A percentile compares a stretch with the other conserved stretches of the same genome.
These are phyloP conservation scores for Macroteleia sp. DNA, from an alignment of 2,888 invertebrate species.

Conservation along the genomic window DNA sequence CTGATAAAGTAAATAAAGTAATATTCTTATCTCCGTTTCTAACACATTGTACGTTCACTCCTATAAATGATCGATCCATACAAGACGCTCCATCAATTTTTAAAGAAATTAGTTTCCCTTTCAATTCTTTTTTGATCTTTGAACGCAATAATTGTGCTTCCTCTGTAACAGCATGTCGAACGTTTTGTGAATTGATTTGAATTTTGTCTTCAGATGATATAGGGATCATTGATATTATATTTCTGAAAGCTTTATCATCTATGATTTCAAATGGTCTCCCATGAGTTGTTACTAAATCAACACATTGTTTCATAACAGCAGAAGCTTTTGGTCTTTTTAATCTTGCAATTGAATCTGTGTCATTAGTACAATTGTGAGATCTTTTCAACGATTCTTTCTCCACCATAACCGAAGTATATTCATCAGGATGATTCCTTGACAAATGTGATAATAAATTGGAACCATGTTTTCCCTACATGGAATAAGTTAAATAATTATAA, in stretches of 20 bases:
- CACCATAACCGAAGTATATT: background rate
- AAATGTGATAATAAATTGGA: conserved; percentile 1
- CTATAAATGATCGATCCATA: too few species aligned
- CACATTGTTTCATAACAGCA: background rate
- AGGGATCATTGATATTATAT: background rate
- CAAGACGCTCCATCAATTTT: background rate
- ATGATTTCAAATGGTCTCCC: background rate
- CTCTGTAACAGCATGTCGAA: background rate
- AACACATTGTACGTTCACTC: too few species aligned
- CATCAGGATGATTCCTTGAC: conserved; percentile 3
- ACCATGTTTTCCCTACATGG: background rate
- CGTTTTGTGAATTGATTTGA: too few species aligned
- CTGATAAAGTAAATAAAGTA: too few species aligned
- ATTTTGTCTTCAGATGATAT: too few species aligned
- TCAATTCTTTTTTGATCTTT: background rate
- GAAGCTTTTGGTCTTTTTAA: background rate
- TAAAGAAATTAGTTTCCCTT: background rate
- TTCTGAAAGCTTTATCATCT: background rate
- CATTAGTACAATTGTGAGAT: too few species aligned
- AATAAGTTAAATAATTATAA: background rate
- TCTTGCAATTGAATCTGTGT: too few species aligned
- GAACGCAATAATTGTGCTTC: background rate
- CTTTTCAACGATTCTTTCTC: background rate
- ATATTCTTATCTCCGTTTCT: too few species aligned
- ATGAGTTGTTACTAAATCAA: background rate